Percentiles rank a stretch among this genome's conserved stretches.
These are phyloP conservation scores for Megaceryle maxima DNA, from an alignment of 2,113 vertebrate genomes.

Conservation along the genomic window DNA sequence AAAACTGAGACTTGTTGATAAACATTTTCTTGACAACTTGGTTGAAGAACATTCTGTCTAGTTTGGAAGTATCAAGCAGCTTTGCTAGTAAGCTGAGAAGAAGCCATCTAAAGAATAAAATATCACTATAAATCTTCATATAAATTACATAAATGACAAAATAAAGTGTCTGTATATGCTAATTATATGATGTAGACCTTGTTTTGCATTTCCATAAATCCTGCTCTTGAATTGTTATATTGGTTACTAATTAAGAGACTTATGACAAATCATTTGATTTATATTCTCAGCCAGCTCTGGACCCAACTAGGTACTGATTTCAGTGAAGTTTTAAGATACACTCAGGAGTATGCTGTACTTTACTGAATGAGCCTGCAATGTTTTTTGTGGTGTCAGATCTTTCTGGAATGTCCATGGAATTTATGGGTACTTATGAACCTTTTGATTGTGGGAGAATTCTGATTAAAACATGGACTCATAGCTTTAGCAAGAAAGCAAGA, in stretches of 20 bases:
- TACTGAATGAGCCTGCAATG: neutral
- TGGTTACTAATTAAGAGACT: conserved; percentile 6
- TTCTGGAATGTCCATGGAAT: neutral
- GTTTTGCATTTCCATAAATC: conserved; percentile 34
- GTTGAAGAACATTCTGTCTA: neutral
- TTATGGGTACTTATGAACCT: neutral
- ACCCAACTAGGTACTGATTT: neutral
- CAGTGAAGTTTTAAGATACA: neutral
- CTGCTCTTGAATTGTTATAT: neutral
- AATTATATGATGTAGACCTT: conserved; percentile 11
- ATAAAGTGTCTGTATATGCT: conserved; percentile 14
- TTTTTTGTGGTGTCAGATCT: neutral
- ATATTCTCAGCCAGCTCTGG: neutral
- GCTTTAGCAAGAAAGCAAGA: neutral
- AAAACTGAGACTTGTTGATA: neutral
- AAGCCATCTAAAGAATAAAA: neutral
- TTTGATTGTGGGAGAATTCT: neutral
- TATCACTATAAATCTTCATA: neutral
- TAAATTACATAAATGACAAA: neutral
- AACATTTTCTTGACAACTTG: neutral
- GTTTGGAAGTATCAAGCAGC: neutral
- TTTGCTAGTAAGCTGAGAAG: neutral
- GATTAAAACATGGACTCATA: neutral
- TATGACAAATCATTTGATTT: conserved; percentile 25
- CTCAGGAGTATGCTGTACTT: neutral